phyloP scores from a whole-genome alignment of 2,888 invertebrate species.

The Drosophila formosana region DNA sequence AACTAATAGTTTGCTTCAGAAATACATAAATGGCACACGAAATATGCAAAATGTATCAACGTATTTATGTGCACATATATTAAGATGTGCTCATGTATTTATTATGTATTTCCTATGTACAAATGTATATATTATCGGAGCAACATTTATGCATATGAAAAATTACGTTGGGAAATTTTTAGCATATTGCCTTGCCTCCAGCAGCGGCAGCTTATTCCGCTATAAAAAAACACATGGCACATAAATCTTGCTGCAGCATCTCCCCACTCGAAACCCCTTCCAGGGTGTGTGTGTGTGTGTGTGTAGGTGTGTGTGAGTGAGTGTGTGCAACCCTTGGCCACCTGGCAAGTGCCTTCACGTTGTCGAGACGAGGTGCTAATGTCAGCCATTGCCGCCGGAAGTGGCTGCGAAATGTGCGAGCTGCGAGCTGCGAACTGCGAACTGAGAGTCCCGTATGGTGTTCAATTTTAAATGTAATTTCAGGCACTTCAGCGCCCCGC shows the following conservation, averaged over 20 bases:
- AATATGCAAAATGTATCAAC: too few relatives aligned
- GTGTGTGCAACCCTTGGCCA: constrained; percentile 33
- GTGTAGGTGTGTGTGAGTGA: constrained; percentile 2
- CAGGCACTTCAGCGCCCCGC: constrained; percentile 33
- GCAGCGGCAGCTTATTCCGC: constrained; percentile 40
- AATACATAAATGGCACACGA: too few relatives aligned
- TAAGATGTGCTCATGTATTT: background rate
- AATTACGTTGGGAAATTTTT: constrained; percentile 64
- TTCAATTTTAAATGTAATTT: constrained; percentile 79
- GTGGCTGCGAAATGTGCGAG: constrained; percentile 60
- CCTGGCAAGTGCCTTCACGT: constrained; percentile 50
- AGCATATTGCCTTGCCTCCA: constrained; percentile 68
- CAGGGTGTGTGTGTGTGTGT: background rate
- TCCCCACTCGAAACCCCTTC: background rate
- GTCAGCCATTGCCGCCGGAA: constrained; percentile 63
- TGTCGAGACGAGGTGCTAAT: constrained; percentile 72
- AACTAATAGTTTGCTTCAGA: too few relatives aligned
- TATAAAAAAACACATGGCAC: constrained; percentile 67
- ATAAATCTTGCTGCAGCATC: constrained; percentile 64
- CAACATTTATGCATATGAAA: constrained; percentile 62
- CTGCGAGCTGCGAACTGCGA: constrained; percentile 48
- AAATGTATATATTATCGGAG: constrained; percentile 46
- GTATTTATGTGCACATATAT: too few relatives aligned
- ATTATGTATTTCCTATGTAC: constrained; percentile 14
- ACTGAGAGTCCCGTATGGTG: constrained; percentile 45